These are phyloP conservation scores for Pempheris klunzingeri DNA, from an alignment of 2,797 vertebrate species.

Conservation along the genomic window DNA sequence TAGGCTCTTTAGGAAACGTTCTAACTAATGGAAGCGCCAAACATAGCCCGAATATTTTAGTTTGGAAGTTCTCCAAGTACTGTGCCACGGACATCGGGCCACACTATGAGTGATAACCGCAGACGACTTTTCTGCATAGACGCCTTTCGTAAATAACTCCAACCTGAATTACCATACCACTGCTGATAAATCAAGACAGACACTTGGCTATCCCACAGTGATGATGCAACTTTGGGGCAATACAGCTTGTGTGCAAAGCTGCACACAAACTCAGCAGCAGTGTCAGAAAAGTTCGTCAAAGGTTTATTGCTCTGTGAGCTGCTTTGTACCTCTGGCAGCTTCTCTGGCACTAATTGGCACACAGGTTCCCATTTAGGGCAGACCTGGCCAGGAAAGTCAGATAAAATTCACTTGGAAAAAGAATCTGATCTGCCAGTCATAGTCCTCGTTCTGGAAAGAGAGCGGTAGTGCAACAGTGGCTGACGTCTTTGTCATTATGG, in stretches of 20 bases:
- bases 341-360: not conserved
- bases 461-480: not conserved
- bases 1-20: not conserved
- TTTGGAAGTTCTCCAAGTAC: slow-evolving; percentile 5
- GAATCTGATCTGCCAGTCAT: too few species aligned
- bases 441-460: not conserved
- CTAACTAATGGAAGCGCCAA: not conserved
- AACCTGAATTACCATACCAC: not conserved
- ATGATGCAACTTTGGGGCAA: slow-evolving; percentile 6
- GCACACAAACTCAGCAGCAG: not conserved
- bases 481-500: not conserved
- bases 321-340: not conserved
- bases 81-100: not conserved
- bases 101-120: not conserved
- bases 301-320: not conserved
- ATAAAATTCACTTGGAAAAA: not conserved
- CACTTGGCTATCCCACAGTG: not conserved
- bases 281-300: not conserved
- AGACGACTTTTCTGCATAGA: not conserved
- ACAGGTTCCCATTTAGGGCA: not conserved
- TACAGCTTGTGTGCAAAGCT: not conserved
- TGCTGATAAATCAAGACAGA: not conserved
- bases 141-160: not conserved
- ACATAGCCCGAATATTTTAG: slow-evolving; percentile 17
- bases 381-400: not conserved